Conservation (phyloP, 2,888 invertebrate species). For the Nemoura dubitans region DNA sequence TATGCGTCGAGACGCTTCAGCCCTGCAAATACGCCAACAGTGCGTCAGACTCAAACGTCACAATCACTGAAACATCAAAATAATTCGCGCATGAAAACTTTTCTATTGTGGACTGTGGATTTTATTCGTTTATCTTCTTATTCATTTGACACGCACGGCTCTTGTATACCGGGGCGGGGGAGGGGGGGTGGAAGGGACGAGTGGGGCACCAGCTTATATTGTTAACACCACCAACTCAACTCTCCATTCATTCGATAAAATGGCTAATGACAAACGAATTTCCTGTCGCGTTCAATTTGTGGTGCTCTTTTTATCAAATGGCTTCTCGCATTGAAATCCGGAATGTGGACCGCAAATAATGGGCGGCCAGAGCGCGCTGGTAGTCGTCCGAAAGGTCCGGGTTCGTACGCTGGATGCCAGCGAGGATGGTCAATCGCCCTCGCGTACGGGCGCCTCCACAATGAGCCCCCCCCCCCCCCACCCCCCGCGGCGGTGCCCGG, state of each 20-base stretch:
- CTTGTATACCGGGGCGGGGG: background rate
- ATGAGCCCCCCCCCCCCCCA: background rate
- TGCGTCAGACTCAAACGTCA: background rate
- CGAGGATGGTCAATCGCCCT: background rate
- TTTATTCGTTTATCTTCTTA: slow-evolving; percentile 5
- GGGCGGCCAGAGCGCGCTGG: background rate
- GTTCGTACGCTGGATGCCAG: background rate
- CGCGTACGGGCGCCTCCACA: background rate
- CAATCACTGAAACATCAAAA: background rate
- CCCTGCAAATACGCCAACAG: background rate
- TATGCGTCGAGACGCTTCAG: too few relatives aligned
- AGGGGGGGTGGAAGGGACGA: background rate
- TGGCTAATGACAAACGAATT: slow-evolving; percentile 35
- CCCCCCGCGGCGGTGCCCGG: too few relatives aligned
- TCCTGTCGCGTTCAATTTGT: slow-evolving; percentile 37
- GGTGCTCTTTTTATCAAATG: slow-evolving; percentile 24
- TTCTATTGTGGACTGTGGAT: background rate
- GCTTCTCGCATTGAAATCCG: slow-evolving; percentile 35
- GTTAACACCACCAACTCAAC: background rate
- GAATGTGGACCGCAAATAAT: slow-evolving; percentile 34
- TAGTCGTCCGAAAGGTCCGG: background rate
- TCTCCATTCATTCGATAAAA: slow-evolving; percentile 29
- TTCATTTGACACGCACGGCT: background rate
- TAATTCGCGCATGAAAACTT: slow-evolving; percentile 8
- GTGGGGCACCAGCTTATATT: background rate